Percentiles rank a stretch among this genome's conserved stretches.
These are phyloP conservation scores for Trachelipus rathkii DNA, from an alignment of 1,140 invertebrate genomes.

Conservation along the genomic window DNA sequence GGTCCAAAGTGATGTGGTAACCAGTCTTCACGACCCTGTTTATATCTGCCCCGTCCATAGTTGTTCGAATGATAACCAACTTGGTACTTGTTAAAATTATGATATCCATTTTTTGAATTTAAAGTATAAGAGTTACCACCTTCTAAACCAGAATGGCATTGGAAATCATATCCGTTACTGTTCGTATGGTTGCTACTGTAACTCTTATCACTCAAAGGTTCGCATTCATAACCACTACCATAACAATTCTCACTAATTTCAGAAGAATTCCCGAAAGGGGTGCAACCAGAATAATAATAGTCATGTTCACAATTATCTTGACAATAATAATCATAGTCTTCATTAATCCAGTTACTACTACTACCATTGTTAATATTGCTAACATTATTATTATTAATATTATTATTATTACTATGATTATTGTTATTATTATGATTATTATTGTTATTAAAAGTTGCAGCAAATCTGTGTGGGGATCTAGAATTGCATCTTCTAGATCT, in stretches of 20 bases:
- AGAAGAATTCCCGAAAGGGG: neutral
- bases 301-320: neutral
- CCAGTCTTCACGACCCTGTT: neutral
- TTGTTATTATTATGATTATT: no score
- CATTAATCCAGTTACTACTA: neutral
- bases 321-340: neutral
- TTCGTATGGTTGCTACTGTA: neutral
- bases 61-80: neutral
- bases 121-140: neutral
- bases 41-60: neutral
- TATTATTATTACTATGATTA: no score
- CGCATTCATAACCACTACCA: neutral
- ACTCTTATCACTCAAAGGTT: neutral
- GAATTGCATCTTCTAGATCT: neutral
- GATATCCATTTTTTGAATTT: neutral
- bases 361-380: neutral
- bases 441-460: no score
- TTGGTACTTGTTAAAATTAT: neutral
- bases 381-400: no score
- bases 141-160: neutral
- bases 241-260: neutral
- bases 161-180: neutral
- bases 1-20: neutral
- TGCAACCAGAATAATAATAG: neutral
- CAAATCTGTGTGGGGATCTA: neutral